Conservation (phyloP, 2,888 invertebrate genomes). For the Clusia tigrina region DNA sequence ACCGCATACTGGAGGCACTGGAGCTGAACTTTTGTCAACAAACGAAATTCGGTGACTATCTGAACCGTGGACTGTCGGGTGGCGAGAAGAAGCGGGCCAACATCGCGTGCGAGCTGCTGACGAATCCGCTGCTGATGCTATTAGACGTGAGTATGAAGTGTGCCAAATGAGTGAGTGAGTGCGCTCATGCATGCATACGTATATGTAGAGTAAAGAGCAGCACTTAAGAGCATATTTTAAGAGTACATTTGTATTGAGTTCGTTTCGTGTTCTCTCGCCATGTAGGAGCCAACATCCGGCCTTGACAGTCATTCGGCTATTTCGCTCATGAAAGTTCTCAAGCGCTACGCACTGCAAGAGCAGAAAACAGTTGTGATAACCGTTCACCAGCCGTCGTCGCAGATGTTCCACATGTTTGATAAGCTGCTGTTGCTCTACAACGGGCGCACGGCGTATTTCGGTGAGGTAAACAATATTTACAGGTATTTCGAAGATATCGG, state of each 20-base stretch:
- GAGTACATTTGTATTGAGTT: slow-evolving; percentile 1
- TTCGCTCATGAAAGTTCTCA: slow-evolving; percentile 76
- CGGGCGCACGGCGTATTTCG: slow-evolving; percentile 80
- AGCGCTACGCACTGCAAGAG: slow-evolving; percentile 77
- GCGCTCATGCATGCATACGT: not conserved
- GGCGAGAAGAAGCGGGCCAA: slow-evolving; percentile 85
- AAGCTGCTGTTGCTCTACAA: slow-evolving; percentile 75
- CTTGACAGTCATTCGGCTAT: slow-evolving; percentile 82
- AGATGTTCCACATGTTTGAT: slow-evolving; percentile 85
- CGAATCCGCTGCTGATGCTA: slow-evolving; percentile 80
- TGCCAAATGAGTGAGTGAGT: not conserved
- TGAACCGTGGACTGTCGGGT: slow-evolving; percentile 79
- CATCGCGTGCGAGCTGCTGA: slow-evolving; percentile 82
- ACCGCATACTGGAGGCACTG: slow-evolving; percentile 78
- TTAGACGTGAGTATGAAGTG: slow-evolving; percentile 72
- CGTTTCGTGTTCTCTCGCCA: not conserved
- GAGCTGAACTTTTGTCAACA: slow-evolving; percentile 79
- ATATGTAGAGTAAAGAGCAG: no score
- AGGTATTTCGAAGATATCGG: slow-evolving; percentile 77
- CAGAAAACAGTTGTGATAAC: slow-evolving; percentile 82
- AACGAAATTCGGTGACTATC: slow-evolving; percentile 80
- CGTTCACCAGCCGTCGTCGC: slow-evolving; percentile 84
- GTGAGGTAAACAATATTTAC: slow-evolving; percentile 75
- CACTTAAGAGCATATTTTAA: not conserved
- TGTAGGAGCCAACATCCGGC: slow-evolving; percentile 83